Percentiles rank a stretch among this genome's conserved stretches.
Conservation (phyloP, 2,888 invertebrate species). For the Eumacrocentrus americanus region DNA sequence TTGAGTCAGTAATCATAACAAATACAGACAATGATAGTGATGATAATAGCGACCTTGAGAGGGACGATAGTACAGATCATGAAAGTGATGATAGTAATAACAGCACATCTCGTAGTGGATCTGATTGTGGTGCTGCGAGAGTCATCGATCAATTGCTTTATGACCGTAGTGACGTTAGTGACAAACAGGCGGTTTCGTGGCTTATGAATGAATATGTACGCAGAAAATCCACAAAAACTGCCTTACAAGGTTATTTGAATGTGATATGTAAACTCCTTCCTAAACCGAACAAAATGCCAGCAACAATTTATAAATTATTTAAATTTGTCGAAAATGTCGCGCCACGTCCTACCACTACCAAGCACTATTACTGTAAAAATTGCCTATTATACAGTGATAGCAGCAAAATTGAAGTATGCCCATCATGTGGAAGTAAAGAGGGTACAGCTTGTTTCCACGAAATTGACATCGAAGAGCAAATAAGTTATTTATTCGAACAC, state of each 20-base stretch:
- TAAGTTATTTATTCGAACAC: constrained; percentile 25
- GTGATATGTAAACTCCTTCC: constrained; percentile 8
- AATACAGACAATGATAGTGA: constrained; percentile 7
- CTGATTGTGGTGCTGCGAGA: neutral
- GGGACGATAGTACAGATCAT: too few relatives aligned
- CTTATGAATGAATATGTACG: neutral
- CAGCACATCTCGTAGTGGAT: too few relatives aligned
- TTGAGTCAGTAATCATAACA: too few relatives aligned
- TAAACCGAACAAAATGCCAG: constrained; percentile 20
- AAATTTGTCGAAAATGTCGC: constrained; percentile 16
- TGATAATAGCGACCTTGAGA: neutral
- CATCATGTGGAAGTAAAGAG: neutral
- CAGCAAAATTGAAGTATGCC: constrained; percentile 11
- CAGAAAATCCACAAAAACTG: constrained; percentile 7
- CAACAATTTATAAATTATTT: constrained; percentile 22
- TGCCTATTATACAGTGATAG: constrained; percentile 1
- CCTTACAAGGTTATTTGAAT: constrained; percentile 1
- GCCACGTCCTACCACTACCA: constrained; percentile 1
- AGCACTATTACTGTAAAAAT: constrained; percentile 21
- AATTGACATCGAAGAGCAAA: constrained; percentile 23
- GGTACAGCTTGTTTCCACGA: constrained; percentile 3
- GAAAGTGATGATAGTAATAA: constrained; percentile 5
- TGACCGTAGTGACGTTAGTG: neutral
- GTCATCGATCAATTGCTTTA: constrained; percentile 6
- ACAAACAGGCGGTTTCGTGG: constrained; percentile 7